Conservation (phyloP, 2,888 invertebrate genomes). For the Druceiella hillmani region DNA sequence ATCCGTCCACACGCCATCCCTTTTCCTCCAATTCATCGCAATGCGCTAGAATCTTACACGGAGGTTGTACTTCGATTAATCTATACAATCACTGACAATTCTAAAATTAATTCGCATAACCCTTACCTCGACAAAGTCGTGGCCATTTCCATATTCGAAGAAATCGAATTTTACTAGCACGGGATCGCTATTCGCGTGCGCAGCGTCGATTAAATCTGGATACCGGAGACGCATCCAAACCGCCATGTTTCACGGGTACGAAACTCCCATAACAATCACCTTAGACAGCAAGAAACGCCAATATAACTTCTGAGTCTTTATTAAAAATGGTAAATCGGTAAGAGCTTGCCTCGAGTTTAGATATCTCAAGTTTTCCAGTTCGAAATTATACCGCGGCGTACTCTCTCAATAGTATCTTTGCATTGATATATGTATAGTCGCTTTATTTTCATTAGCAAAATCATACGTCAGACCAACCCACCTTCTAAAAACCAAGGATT, state of each 20-base stretch:
- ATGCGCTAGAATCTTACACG: too few relatives aligned
- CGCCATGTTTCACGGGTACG: conserved; percentile 43
- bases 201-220: conserved; percentile 41
- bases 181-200: conserved; percentile 44
- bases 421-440: conserved; percentile 35
- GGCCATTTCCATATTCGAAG: too few relatives aligned
- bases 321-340: conserved; percentile 34
- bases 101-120: too few relatives aligned
- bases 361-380: conserved; percentile 32
- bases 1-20: too few relatives aligned
- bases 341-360: conserved; percentile 38
- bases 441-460: conserved; percentile 39
- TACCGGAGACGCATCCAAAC: conserved; percentile 41
- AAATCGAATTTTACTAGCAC: conserved; percentile 38
- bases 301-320: conserved; percentile 30
- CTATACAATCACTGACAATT: too few relatives aligned
- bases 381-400: conserved; percentile 33
- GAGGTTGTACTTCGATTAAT: too few relatives aligned
- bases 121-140: too few relatives aligned
- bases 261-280: conserved; percentile 38
- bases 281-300: conserved; percentile 32
- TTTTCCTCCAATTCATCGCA: too few relatives aligned
- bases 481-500: conserved; percentile 30
- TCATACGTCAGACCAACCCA: conserved; percentile 37
- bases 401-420: conserved; percentile 44